Evolutionary conservation across 2,113 vertebrate species (phyloP).

Genomic region (Columba livia): DNA sequence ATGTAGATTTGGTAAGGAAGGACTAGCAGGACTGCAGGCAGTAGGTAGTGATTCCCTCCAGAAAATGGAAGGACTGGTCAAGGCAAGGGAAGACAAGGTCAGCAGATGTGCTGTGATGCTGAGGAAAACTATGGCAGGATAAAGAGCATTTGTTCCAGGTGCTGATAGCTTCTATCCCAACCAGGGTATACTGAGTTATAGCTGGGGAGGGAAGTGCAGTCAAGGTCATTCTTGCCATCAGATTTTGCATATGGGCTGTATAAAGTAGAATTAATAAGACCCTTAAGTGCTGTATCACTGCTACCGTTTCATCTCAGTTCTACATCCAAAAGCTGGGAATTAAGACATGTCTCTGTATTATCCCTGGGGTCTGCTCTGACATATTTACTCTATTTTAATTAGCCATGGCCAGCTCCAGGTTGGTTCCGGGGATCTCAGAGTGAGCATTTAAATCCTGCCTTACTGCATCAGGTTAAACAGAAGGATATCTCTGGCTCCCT

Average conservation of each 20-base stretch:
- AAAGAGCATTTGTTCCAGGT: neutral
- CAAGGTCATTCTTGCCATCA: neutral
- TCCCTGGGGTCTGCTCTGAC: neutral
- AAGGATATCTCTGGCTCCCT: neutral
- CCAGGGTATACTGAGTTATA: neutral
- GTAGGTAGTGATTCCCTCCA: neutral
- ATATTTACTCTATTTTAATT: conserved; percentile 20
- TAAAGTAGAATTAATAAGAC: neutral
- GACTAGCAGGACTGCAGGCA: neutral
- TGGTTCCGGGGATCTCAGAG: neutral
- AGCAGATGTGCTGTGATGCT: neutral
- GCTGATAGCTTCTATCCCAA: neutral
- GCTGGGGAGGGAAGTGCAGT: neutral
- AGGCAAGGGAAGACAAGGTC: neutral
- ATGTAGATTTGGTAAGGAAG: neutral
- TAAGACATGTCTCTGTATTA: neutral
- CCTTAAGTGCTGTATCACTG: fast-evolving
- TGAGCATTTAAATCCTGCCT: neutral
- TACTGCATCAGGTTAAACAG: neutral
- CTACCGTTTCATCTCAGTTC: neutral
- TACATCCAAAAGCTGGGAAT: neutral
- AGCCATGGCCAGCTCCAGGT: neutral
- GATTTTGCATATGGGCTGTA: neutral
- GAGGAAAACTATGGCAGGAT: neutral
- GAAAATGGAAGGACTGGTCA: neutral